Base-by-base conservation (phyloP, 1,140 invertebrate species). In the Stenopsyche tienmushanensis region DNA sequence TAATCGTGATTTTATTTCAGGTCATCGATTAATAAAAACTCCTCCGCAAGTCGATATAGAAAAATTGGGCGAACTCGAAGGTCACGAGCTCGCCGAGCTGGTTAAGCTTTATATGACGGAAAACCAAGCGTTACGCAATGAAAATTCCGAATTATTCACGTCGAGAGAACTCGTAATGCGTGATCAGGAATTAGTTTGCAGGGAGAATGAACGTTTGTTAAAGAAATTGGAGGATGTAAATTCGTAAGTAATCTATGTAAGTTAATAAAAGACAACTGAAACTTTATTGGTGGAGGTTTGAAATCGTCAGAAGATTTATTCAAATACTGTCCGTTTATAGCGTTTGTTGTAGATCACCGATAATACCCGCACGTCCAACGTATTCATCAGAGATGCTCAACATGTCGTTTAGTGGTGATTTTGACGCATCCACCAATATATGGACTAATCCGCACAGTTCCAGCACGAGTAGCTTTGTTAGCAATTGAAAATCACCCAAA, bases 191-290 rank as follows among this genome's bases (percentile, higher is more conserved):
- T 75, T 93, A 3, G 87, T 97, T 9, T 94, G 91, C 72, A 80
- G 91, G 62, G 94, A 97, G 75, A 97, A 97, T 73, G 94, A 97
- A 76, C 79, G 90, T 21, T 79, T 97, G 17, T 76, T 92, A 15
- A 91, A 89, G 72, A 93, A 94, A 80, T 77, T 97, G 10, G 93
- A 96, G 76, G 90, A 93, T 76, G 88, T 92, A 13, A 91, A 91
- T 74, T 86, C 86, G 90, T 92, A 80, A 87, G 87, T 85, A 52
- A 54, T 50, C 5, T 23, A 5, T 23, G n/a, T 44, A 71, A 72
- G 68, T 72, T 21, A n/a, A 17, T 13, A 5, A 49, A 71, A 74
- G 73, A 23, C 3, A 20, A n/a, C 9, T 18, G n/a, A 17, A 54
- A 63, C 9, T n/a, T 13, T 7, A 54, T 54, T 13, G 3, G 13